Evolutionary conservation across 2,113 vertebrate genomes (phyloP).

Genomic region (Alligator sinensis): DNA sequence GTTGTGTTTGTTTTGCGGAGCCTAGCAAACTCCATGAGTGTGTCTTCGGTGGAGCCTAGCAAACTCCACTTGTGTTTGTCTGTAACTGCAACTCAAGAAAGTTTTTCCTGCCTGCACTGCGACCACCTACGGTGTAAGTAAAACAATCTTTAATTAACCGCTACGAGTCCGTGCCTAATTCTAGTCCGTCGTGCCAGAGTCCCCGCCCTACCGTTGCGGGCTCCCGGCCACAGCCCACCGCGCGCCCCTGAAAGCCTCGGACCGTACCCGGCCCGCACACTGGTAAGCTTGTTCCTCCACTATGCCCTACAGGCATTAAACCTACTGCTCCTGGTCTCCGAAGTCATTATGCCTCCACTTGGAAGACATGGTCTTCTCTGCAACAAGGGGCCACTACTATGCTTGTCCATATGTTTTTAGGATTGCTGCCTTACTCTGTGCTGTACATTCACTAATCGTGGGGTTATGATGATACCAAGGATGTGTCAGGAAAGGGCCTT

Average conservation of each 20-base stretch:
- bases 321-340: neutral
- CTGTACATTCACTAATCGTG: neutral
- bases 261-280: too few relatives aligned
- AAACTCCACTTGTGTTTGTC: too few relatives aligned
- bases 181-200: too few relatives aligned
- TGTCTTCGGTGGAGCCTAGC: too few relatives aligned
- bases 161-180: too few relatives aligned
- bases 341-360: neutral
- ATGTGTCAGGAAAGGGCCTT: neutral
- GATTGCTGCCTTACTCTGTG: neutral
- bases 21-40: too few relatives aligned
- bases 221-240: neutral
- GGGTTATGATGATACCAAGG: neutral
- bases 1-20: too few relatives aligned
- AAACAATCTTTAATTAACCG: too few relatives aligned
- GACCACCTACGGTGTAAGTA: too few relatives aligned
- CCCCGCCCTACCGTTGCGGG: rapidly evolving
- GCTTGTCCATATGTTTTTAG: neutral
- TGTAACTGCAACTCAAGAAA: too few relatives aligned
- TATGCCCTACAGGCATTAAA: neutral
- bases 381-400: neutral
- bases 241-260: too few relatives aligned
- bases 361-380: neutral
- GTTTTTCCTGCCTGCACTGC: too few relatives aligned
- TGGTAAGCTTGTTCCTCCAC: neutral